A percentile compares a stretch with the other conserved stretches of the same genome.
Evolutionary conservation across 2,113 vertebrate species (phyloP).

Genomic region (Oncorhynchus tshawytscha): DNA sequence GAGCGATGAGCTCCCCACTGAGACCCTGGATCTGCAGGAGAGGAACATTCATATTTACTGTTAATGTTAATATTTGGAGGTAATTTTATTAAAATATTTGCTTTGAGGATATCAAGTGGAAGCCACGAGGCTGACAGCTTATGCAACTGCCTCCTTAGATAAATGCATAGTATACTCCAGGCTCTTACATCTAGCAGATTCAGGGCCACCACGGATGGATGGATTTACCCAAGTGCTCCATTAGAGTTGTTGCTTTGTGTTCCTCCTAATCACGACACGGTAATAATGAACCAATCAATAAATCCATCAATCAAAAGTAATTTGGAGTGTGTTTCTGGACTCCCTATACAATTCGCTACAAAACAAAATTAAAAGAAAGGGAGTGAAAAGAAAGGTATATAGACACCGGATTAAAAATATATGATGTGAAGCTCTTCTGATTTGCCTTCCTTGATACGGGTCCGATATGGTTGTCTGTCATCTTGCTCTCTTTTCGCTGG

Average conservation of each 20-base stretch:
- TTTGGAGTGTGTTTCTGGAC: too few species aligned
- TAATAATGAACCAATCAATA: too few species aligned
- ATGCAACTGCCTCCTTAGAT: not conserved
- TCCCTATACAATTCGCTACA: too few species aligned
- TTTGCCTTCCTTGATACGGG: not conserved
- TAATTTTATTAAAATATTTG: not conserved
- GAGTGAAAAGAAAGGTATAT: too few species aligned
- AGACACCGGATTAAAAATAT: too few species aligned
- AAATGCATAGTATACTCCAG: not conserved
- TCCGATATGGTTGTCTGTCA: not conserved
- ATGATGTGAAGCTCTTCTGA: not conserved
- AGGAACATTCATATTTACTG: not conserved
- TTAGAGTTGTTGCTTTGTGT: not conserved
- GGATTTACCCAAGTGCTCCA: not conserved
- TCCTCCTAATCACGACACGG: not conserved
- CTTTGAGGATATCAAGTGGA: not conserved
- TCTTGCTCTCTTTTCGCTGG: conserved; percentile 11
- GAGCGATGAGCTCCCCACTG: not conserved
- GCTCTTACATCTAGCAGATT: not conserved
- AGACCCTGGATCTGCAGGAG: not conserved
- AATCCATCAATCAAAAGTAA: too few species aligned
- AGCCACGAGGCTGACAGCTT: not conserved
- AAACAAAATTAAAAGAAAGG: too few species aligned
- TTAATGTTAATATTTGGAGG: not conserved
- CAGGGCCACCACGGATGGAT: not conserved